A percentile compares a stretch with the other conserved stretches of the same genome.
Evolutionary conservation across 35 echinoderm and acorn worm genomes (phyloP).

Genomic region (Heliocidaris erythrogramma): DNA sequence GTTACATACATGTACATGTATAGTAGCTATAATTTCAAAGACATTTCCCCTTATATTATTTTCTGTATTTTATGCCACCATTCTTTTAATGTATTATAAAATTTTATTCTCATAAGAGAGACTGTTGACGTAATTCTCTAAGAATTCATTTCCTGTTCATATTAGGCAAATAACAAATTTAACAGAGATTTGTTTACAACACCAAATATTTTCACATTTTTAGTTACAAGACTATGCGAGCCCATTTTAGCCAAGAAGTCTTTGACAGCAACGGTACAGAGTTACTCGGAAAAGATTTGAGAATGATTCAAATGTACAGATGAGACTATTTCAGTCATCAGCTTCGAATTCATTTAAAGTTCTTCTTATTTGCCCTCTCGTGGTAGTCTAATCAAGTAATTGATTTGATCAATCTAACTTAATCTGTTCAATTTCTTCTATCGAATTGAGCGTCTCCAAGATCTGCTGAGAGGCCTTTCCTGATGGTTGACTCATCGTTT

Average conservation of each 20-base stretch:
- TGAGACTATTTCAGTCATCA: not conserved
- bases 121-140: too few relatives aligned
- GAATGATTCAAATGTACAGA: not conserved
- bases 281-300: not conserved
- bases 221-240: not conserved
- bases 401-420: slow-evolving; percentile 4
- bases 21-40: too few relatives aligned
- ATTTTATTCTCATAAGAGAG: too few relatives aligned
- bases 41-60: too few relatives aligned
- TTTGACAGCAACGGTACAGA: not conserved
- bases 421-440: slow-evolving; percentile 12
- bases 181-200: too few relatives aligned
- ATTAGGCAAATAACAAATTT: too few relatives aligned
- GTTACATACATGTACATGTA: too few relatives aligned
- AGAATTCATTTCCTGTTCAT: too few relatives aligned
- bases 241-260: not conserved
- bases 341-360: not conserved
- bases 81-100: too few relatives aligned
- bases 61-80: too few relatives aligned
- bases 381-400: slow-evolving; percentile 11
- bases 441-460: not conserved
- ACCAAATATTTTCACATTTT: too few relatives aligned
- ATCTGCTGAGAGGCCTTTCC: not conserved
- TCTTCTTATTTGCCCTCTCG: not conserved
- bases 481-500: not conserved